Base-by-base conservation (phyloP, 1,140 invertebrate species). In the Heliconius hermathena region DNA sequence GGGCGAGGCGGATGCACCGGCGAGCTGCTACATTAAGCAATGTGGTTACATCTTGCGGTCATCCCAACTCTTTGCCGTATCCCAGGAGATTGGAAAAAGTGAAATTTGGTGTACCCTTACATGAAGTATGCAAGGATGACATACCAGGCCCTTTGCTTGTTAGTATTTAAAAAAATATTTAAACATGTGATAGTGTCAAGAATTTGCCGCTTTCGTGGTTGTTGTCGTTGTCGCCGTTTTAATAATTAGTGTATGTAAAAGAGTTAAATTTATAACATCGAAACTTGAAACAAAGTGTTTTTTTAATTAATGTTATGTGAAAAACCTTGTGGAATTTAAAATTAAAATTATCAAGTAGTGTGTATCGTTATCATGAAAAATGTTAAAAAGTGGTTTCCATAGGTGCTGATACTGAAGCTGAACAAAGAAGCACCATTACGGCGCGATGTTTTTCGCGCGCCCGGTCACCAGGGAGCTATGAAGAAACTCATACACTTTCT, bases 401-500 rank as follows among this genome's bases (percentile, higher is more conserved):
- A 98, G 97, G 97, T 99, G 80, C 95, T 99, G 79, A 98, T 99
- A 87, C 93, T 99, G 77, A 99, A 99, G 95, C 95, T 99, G 71
- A 99, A 99, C 91, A 99, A 99, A 95, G 98, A 99, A 95, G 98
- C 97, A 13, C 98, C 98, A 1, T 96, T 97, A 82, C 97, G 98
- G 71, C 98, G 98, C 87, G 98, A 99, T 95, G 98, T 99, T 29
- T 99, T 99, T 94, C 96, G 98, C 76, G 98, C 98, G 33, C 98
- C 98, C 16, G 98, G 98, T 1, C 98, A 99, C 91, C 98, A 99
- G 92, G 98, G 97, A 38, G 98, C 98, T 84, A 99, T 99, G 96
- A 99, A 99, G 90, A 99, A 99, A 91, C 96, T 99, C 1, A 98
- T 99, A 81, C 98, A 99, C 92, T 99, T 99, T 88, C 95, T 98